A percentile compares a stretch with the other conserved stretches of the same genome.
Conservation (phyloP, 2,113 vertebrate species). For the Percopsis transmontana region DNA sequence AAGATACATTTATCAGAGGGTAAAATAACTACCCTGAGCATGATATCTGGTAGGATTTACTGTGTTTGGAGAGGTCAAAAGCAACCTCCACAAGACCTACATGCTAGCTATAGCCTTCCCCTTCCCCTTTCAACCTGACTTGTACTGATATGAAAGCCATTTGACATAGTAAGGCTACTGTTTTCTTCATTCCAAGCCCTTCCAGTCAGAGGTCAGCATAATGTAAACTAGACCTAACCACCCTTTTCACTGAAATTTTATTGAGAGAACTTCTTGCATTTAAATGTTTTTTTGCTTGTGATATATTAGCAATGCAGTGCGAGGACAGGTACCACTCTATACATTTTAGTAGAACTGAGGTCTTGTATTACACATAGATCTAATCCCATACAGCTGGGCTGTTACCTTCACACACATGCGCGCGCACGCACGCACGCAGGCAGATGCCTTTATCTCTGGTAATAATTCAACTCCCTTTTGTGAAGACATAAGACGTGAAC, state of each 20-base stretch:
- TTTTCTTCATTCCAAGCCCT: neutral
- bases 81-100: neutral
- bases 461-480: neutral
- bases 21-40: neutral
- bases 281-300: neutral
- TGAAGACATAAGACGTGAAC: neutral
- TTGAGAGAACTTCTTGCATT: neutral
- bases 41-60: constrained; percentile 8
- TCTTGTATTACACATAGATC: neutral
- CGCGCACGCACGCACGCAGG: neutral
- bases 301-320: neutral
- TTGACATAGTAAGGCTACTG: too few species aligned
- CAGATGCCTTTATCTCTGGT: neutral
- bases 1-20: neutral
- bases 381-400: neutral
- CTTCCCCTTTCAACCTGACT: constrained; percentile 3
- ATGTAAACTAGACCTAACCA: neutral
- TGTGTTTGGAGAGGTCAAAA: constrained; percentile 11
- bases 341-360: too few species aligned
- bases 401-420: neutral
- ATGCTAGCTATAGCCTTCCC: neutral
- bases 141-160: constrained; percentile 5
- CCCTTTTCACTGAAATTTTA: neutral
- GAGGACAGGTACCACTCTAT: too few species aligned
- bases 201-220: neutral